phyloP scores from a whole-genome alignment of 2,888 invertebrate genomes.

The Andricus quercusramuli region DNA sequence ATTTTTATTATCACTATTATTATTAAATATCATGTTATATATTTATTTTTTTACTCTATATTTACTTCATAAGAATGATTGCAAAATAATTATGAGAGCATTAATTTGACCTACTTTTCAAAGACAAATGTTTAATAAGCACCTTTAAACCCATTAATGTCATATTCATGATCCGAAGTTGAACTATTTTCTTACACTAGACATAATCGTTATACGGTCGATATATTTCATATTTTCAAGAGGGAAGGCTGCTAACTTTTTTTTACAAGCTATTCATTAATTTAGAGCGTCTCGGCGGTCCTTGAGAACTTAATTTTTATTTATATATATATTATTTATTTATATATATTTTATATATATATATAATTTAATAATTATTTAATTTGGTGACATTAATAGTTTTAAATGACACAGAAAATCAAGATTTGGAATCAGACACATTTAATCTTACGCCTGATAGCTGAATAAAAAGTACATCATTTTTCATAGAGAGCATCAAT shows the following conservation, averaged over 20 bases:
- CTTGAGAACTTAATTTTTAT: no score
- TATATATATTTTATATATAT: no score
- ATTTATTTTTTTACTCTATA: no score
- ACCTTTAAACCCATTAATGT: not conserved
- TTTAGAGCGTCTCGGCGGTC: not conserved
- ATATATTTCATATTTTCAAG: not conserved
- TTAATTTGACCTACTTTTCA: not conserved
- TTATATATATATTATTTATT: no score
- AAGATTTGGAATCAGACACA: not conserved
- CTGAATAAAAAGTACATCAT: not conserved
- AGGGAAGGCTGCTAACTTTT: not conserved
- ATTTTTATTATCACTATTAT: no score
- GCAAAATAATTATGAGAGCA: not conserved
- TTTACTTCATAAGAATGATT: not conserved
- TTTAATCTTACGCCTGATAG: not conserved
- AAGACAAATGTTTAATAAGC: no score
- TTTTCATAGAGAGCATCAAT: not conserved
- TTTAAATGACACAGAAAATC: no score
- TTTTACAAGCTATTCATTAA: not conserved
- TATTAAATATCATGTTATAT: no score
- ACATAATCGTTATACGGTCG: not conserved
- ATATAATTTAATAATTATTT: no score
- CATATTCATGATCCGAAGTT: not conserved
- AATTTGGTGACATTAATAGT: no score
- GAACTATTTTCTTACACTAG: not conserved